These are phyloP conservation scores for Pyrrhia umbra DNA, from an alignment of 2,888 invertebrate species.

Conservation along the genomic window DNA sequence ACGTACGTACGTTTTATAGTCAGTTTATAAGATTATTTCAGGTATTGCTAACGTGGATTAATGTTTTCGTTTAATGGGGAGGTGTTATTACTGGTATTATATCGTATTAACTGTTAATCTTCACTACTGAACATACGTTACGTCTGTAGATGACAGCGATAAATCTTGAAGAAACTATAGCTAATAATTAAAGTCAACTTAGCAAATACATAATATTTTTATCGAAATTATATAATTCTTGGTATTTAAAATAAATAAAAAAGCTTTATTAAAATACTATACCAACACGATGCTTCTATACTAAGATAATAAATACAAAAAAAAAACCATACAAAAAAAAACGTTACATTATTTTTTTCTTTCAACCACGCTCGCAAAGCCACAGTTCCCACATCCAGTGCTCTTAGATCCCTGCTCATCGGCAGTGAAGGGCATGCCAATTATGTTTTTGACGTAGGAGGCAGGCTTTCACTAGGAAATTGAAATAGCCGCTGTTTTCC, in stretches of 20 bases:
- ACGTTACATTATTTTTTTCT: neutral
- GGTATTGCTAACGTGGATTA: constrained; percentile 3
- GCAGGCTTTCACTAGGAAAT: constrained; percentile 76
- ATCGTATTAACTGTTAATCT: neutral
- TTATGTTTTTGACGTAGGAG: constrained; percentile 84
- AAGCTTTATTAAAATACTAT: too few relatives aligned
- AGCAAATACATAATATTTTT: too few relatives aligned
- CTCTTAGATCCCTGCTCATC: constrained; percentile 49
- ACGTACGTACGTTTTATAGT: constrained; percentile 1
- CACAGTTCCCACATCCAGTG: constrained; percentile 61
- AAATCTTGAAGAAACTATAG: neutral
- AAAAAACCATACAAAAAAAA: neutral
- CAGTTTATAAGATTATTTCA: neutral
- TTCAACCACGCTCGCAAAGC: constrained; percentile 19
- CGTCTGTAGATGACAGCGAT: neutral
- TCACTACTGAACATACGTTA: neutral
- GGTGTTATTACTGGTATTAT: constrained; percentile 20
- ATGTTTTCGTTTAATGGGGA: constrained; percentile 11
- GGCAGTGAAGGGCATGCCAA: constrained; percentile 80
- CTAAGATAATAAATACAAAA: neutral
- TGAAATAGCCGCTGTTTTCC: constrained; percentile 73
- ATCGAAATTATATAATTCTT: too few relatives aligned
- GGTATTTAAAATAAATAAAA: too few relatives aligned
- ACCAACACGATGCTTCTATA: neutral
- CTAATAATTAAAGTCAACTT: neutral